Evolutionary conservation across 2,888 invertebrate genomes (phyloP).

Genomic region (Drosophila vallismaia): DNA sequence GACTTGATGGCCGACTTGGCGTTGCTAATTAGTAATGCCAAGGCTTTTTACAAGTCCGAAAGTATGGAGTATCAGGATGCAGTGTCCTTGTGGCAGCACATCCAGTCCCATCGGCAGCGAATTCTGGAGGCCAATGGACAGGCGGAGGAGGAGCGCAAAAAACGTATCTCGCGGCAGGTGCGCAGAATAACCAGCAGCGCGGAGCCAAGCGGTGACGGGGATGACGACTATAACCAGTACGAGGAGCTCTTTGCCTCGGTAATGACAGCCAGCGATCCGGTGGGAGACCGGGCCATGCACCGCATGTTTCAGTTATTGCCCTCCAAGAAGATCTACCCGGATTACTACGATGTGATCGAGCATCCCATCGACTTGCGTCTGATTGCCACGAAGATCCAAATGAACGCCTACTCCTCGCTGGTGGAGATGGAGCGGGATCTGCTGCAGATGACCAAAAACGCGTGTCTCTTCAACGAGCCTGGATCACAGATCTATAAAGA

Average conservation of each 20-base stretch:
- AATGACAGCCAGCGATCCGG: conserved; percentile 92
- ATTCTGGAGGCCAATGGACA: conserved; percentile 81
- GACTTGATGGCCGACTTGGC: conserved; percentile 96
- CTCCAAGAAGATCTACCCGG: conserved; percentile 95
- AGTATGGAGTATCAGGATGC: conserved; percentile 96
- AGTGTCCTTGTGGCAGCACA: conserved; percentile 93
- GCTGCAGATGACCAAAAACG: conserved; percentile 95
- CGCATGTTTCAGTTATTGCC: conserved; percentile 96
- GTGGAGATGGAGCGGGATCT: conserved; percentile 95
- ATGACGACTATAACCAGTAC: conserved; percentile 90
- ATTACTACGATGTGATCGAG: conserved; percentile 97
- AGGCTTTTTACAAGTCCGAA: conserved; percentile 95
- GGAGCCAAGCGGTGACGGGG: conserved; percentile 89
- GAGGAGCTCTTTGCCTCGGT: conserved; percentile 95
- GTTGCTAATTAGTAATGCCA: conserved; percentile 96
- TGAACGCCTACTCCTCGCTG: conserved; percentile 90
- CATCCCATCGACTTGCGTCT: conserved; percentile 97
- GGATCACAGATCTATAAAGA: conserved; percentile 98
- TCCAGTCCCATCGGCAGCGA: conserved; percentile 84
- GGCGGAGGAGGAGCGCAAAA: conserved; percentile 78
- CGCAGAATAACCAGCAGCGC: conserved; percentile 85
- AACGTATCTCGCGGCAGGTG: conserved; percentile 79
- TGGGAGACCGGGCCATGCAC: conserved; percentile 92
- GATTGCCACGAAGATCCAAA: conserved; percentile 95
- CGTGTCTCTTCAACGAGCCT: conserved; percentile 97